Conservation (phyloP, 2,113 vertebrate species). For the Nibea albiflora region DNA sequence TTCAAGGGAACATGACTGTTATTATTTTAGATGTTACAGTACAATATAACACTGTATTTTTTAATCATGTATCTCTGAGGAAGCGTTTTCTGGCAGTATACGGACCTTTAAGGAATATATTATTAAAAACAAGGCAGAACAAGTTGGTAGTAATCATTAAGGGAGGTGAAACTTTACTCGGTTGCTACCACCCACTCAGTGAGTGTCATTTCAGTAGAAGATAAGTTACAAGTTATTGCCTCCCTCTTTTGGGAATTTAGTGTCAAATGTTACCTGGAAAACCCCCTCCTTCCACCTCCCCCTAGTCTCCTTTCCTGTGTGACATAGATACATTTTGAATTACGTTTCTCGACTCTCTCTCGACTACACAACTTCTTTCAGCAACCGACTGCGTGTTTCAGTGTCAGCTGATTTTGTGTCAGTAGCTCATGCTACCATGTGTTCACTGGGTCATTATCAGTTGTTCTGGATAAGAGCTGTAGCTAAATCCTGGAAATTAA, state of each 20-base stretch:
- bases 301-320: not conserved
- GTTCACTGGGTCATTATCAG: not conserved
- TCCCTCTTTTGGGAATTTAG: not conserved
- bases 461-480: not conserved
- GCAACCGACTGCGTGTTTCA: not conserved
- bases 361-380: not conserved
- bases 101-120: not conserved
- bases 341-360: not conserved
- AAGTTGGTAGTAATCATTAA: not conserved
- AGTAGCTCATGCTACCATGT: not conserved
- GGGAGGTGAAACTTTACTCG: not conserved
- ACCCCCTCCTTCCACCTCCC: not conserved
- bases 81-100: not conserved
- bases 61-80: not conserved
- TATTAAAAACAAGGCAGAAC: not conserved
- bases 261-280: not conserved
- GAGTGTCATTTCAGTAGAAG: not conserved
- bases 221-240: conserved; percentile 1
- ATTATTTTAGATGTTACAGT: not conserved
- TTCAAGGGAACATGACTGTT: conserved; percentile 3
- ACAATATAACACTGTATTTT: not conserved
- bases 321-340: not conserved
- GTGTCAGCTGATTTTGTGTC: not conserved
- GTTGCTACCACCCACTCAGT: not conserved
- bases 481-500: not conserved